Evolutionary conservation across 2,888 invertebrate species (phyloP), one percentile per base, ranked within the genome.

Genomic region (Omphaloscelis lunosa): DNA sequence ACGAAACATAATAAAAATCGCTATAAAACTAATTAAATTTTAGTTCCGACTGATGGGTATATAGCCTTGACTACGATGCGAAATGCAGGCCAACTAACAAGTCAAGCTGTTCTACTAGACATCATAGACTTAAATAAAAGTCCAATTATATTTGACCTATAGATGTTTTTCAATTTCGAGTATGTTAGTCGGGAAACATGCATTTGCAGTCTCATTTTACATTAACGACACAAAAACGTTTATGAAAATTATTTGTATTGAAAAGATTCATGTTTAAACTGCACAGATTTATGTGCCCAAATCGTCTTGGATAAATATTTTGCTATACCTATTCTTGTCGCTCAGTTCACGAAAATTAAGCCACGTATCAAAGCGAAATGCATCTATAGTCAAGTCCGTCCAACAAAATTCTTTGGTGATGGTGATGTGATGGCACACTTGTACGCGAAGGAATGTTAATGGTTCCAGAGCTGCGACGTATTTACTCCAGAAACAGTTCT

Each of bases 11-110:
- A 89, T 89, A 89, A 90, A 90, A 85, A 85, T 85, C 81, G 86
- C 86, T 80, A 88, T 89, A 90, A 90, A 89, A 85, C 82, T 83
- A 88, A 88, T 88, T 85, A 88, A 75, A 76, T 85, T 87, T 85
- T 82, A 75, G 82, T 80, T 77, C 69, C 77, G 72, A 79, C 41
- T 77, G 87, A 86, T 76, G 88, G 78, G 67, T 66, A 70, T 34
- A 34, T n/a, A 88, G 75, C 85, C 83, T 88, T 88, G 83, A 75
- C 71, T 82, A 81, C 71, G 78, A 86, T 87, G 86, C 65, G 81
- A 80, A 82, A 79, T 87, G 83, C 89, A 80, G 72, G 71, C 74
- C 66, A 59, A 65, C 68, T 79, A 76, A 75, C 84, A 69, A 82
- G 66, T 66, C 39, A 41, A 66, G 58, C 51, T 75, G 59, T 86